Evolutionary conservation across 2,888 invertebrate species (phyloP), one percentile per base, ranked within the genome.

Genomic region (Pandemis heparana): DNA sequence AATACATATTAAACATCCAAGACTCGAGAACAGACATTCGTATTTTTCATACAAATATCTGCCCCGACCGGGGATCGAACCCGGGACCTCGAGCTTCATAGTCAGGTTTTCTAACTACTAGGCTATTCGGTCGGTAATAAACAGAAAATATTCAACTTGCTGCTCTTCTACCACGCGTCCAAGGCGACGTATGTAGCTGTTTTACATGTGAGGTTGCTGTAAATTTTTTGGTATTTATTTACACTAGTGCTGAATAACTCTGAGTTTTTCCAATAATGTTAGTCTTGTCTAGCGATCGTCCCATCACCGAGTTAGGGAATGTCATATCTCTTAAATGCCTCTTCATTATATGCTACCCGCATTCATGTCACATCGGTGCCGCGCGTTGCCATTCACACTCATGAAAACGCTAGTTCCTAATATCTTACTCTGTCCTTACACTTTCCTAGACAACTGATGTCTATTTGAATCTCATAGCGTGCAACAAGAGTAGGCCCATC

Each of bases 251-350:
- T 18, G 16, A 2, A 16, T 53, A 53, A 9, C 7, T 16, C 18
- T n/a, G 9, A 65, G 43, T 71, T 48, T 46, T 65, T 48, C 32
- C 59, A n/a, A 68, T 46, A 3, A 12, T 46, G 43, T 48, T 53
- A 9, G 8, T 53, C 16, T 53, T 9, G 53, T 53, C 53, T 56
- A 60, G 60, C 51, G 53, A 51, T 51, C 48, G 73, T 48, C 70
- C 68, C 62, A 72, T 62, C 53, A 53, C 60, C 69, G 51, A 70
- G 69, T 74, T 65, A 43, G 32, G 74, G 74, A 74, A 74, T 72
- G 66, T 67, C 67, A 66, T 71, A 71, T 71, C 71, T 60, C 61
- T 66, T 65, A 66, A 66, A 72, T 18, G 18, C 16, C 18, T 18
- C 16, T 53, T 73, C 73, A 64, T 73, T 73, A 70, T 65, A 16